Base-by-base conservation (phyloP, 2,113 vertebrate genomes). In the Brachionichthys hirsutus region DNA sequence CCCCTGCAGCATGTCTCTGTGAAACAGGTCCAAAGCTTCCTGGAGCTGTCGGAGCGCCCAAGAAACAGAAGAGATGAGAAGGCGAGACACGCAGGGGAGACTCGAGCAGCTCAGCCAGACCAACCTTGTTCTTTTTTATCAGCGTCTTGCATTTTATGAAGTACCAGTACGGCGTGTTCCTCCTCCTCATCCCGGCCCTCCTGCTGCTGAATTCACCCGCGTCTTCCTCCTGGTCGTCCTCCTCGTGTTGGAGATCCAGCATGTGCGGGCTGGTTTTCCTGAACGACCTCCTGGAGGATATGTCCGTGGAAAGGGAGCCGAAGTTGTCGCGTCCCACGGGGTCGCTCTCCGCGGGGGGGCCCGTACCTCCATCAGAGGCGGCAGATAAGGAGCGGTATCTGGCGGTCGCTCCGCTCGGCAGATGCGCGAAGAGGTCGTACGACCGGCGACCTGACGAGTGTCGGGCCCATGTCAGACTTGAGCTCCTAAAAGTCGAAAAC, bases 141-240 rank as follows among this genome's bases (percentile, higher is more conserved):
- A 96, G 92, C 1, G 78, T 92, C 73, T 94, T 98, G 83, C 96
- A 98, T 55, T 75, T 90, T 16, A 96, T 48, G 77, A 96, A 95
- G 81, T 96, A 99, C 96, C 96, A 99, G 68, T 94, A 93, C 0
- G 92, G 81, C 0, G 92, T 98, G 73, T 98, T 95, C 64, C 36
- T 91, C 2, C 22, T 87, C 0, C 83, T n/a, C n/a, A n/a, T n/a
- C n/a, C n/a, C n/a, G n/a, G n/a, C 75, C 0, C 10, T 69, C 12
- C 81, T 84, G 4, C 34, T 65, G 18, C 1, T 12, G 12, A 24
- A 1, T 38, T 38, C 38, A 0, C 54, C 20, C 1, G 14, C 0
- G 10, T 55, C 53, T 12, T 54, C 18, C 1, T 60, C 75, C 0
- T 38, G 36, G 36, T 2, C 5, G 2, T 53, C 19, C 1, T 76